Conservation (phyloP, 2,888 invertebrate genomes). For the Hipparchia semele region DNA sequence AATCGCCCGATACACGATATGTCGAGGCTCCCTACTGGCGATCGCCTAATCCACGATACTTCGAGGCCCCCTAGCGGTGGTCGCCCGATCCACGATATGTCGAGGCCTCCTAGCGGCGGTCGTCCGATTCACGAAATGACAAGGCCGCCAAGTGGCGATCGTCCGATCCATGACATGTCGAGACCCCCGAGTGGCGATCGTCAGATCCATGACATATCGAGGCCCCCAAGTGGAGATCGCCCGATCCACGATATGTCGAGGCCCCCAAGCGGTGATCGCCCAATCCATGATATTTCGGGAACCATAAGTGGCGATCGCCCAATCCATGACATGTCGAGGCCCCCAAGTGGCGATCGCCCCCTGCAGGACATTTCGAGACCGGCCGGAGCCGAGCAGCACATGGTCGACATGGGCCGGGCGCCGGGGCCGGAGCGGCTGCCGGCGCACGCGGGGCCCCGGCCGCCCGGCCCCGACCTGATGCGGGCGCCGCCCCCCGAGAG, state of each 20-base stretch:
- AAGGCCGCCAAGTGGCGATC: constrained; percentile 12
- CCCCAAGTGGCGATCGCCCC: constrained; percentile 31
- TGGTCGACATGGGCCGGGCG: constrained; percentile 30
- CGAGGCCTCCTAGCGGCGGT: constrained; percentile 27
- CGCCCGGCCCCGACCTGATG: constrained; percentile 37
- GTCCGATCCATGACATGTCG: constrained; percentile 27
- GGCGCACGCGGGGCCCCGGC: constrained; percentile 26
- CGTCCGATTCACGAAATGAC: constrained; percentile 34
- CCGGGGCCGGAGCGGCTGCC: constrained; percentile 1
- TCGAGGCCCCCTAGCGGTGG: constrained; percentile 22
- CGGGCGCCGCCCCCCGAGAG: constrained; percentile 32
- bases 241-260: constrained; percentile 30
- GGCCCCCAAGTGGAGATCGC: constrained; percentile 26
- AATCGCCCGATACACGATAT: constrained; percentile 30
- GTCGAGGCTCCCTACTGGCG: constrained; percentile 31
- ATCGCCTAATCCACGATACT: constrained; percentile 25
- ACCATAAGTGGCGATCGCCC: constrained; percentile 17
- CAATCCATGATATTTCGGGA: constrained; percentile 27
- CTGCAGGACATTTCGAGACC: constrained; percentile 33
- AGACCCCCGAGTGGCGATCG: constrained; percentile 6
- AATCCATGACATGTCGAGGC: constrained; percentile 36
- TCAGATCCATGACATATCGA: constrained; percentile 18
- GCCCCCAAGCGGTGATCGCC: constrained; percentile 30
- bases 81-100: constrained; percentile 32
- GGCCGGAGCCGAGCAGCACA: constrained; percentile 26